Evolutionary conservation across 2,888 invertebrate species (phyloP).

Genomic region (Merodon equestris): DNA sequence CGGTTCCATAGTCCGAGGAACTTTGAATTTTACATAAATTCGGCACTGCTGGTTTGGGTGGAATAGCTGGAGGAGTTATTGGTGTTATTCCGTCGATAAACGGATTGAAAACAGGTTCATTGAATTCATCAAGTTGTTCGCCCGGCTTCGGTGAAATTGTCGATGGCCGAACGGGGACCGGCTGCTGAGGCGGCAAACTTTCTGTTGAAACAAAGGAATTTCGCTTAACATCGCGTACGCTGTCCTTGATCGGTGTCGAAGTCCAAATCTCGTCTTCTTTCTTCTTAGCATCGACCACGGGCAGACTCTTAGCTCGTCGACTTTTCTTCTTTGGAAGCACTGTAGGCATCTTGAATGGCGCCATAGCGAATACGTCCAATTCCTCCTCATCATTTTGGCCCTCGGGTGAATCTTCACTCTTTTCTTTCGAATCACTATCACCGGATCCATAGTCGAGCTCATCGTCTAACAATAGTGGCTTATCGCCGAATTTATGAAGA

Average conservation of each 20-base stretch:
- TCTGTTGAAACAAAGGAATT: slow-evolving; percentile 68
- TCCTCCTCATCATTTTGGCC: slow-evolving; percentile 75
- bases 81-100: slow-evolving; percentile 71
- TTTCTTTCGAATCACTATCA: slow-evolving; percentile 72
- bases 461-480: slow-evolving; percentile 87
- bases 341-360: slow-evolving; percentile 81
- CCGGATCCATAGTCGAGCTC: slow-evolving; percentile 85
- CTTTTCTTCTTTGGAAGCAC: slow-evolving; percentile 72
- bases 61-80: slow-evolving; percentile 50
- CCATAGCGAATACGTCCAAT: slow-evolving; percentile 85
- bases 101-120: slow-evolving; percentile 78
- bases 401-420: slow-evolving; percentile 72
- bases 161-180: slow-evolving; percentile 37
- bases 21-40: slow-evolving; percentile 70
- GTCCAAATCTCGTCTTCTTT: slow-evolving; percentile 75
- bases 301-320: slow-evolving; percentile 58
- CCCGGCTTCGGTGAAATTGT: slow-evolving; percentile 52
- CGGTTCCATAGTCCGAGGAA: slow-evolving; percentile 73
- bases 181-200: slow-evolving; percentile 59
- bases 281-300: slow-evolving; percentile 53
- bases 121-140: slow-evolving; percentile 76
- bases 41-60: slow-evolving; percentile 55
- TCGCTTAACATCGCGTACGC: slow-evolving; percentile 40
- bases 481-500: slow-evolving; percentile 87
- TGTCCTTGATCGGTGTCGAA: slow-evolving; percentile 76